Conservation (phyloP, 2,888 invertebrate genomes). For the Phlogophora meticulosa region DNA sequence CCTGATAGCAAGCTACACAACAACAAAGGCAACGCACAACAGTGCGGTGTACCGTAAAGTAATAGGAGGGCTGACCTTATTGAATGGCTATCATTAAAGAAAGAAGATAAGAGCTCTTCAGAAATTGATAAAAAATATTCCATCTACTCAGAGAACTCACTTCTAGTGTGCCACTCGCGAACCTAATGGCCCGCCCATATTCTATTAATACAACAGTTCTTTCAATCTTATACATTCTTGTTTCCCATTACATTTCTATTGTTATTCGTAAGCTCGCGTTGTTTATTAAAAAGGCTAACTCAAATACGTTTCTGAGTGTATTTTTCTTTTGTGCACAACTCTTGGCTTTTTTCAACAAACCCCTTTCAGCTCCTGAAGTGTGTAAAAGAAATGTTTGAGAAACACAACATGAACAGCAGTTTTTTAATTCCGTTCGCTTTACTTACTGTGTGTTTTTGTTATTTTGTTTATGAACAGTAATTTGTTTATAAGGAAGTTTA, state of each 20-base stretch:
- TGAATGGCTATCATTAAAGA: no score
- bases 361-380: conserved; percentile 32
- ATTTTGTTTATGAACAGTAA: conserved; percentile 18
- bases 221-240: conserved; percentile 71
- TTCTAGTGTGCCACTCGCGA: conserved; percentile 39
- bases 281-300: conserved; percentile 54
- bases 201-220: conserved; percentile 83
- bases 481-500: conserved; percentile 11
- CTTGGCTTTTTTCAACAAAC: conserved; percentile 38
- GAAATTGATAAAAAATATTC: no score
- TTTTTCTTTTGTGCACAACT: conserved; percentile 45
- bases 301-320: conserved; percentile 40
- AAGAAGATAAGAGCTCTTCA: no score
- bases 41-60: no score
- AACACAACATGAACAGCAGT: conserved; percentile 30
- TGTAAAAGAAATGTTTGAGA: conserved; percentile 41
- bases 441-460: conserved; percentile 10
- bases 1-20: no score
- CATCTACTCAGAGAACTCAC: no score
- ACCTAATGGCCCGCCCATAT: conserved; percentile 68
- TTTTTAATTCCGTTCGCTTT: conserved; percentile 26
- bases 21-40: no score
- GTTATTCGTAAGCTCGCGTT: conserved; percentile 32
- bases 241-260: conserved; percentile 58
- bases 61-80: no score